These are phyloP conservation scores for Alviniconcha marisindica DNA, from an alignment of 1,140 invertebrate species.

Conservation along the genomic window DNA sequence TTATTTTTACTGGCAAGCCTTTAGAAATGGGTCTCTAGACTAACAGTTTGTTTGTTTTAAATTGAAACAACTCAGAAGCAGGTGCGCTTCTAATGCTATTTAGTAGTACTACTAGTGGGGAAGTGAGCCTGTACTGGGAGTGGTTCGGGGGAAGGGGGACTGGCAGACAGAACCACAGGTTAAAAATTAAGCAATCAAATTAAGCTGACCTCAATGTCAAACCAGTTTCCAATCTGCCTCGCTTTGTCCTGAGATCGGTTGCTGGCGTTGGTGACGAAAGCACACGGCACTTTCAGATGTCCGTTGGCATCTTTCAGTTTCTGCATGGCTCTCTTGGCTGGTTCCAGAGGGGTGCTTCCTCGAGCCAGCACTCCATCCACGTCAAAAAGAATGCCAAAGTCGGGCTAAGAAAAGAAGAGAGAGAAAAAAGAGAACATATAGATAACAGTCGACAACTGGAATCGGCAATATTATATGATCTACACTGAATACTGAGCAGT, in stretches of 20 bases:
- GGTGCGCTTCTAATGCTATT: too few species aligned
- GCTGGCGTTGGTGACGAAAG: slow-evolving; percentile 85
- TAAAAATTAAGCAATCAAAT: not conserved
- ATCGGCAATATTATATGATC: too few species aligned
- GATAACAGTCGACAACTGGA: not conserved
- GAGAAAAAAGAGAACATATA: not conserved
- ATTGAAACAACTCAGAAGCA: too few species aligned
- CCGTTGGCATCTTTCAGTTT: slow-evolving; percentile 79
- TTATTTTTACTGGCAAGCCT: too few species aligned
- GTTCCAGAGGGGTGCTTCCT: slow-evolving; percentile 81
- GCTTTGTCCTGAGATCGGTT: slow-evolving; percentile 82
- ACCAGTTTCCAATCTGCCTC: slow-evolving; percentile 81
- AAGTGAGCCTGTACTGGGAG: too few species aligned
- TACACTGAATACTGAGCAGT: not conserved
- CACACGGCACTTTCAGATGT: slow-evolving; percentile 82
- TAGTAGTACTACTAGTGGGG: too few species aligned
- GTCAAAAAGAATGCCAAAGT: slow-evolving; percentile 84
- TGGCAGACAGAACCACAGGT: too few species aligned
- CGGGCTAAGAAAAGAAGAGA: slow-evolving; percentile 47
- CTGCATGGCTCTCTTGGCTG: slow-evolving; percentile 80
- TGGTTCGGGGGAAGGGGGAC: too few species aligned
- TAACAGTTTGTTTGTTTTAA: too few species aligned
- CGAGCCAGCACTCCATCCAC: slow-evolving; percentile 85
- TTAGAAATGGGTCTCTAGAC: too few species aligned
- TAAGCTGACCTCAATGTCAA: slow-evolving; percentile 79